Percentiles rank a stretch among this genome's conserved stretches.
phyloP scores from a whole-genome alignment of 2,888 invertebrate species.

The Adineta ricciae region DNA sequence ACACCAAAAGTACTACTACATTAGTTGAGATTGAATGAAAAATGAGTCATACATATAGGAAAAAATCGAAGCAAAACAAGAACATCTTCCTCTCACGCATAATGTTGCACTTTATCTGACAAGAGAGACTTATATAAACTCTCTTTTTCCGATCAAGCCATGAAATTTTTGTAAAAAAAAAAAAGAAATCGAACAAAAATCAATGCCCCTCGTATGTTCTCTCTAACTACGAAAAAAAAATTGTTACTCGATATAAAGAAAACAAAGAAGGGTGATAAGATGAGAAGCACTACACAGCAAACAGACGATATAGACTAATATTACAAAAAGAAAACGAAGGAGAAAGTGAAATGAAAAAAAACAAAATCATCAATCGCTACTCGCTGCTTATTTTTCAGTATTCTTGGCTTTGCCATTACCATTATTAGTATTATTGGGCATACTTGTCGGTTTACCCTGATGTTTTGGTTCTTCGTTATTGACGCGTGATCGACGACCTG shows the following conservation, averaged over 20 bases:
- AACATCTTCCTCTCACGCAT: neutral
- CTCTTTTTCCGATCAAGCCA: neutral
- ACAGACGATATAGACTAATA: neutral
- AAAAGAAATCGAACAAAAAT: neutral
- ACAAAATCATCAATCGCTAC: neutral
- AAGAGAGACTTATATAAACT: neutral
- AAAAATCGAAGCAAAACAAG: neutral
- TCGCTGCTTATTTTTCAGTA: neutral
- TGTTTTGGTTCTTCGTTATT: neutral
- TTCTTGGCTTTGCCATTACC: neutral
- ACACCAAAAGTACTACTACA: neutral
- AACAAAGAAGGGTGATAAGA: neutral
- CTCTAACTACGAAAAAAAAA: neutral
- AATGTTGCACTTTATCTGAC: conserved; percentile 13
- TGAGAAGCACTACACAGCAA: conserved; percentile 12
- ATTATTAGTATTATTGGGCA: neutral
- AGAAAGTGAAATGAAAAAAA: too few relatives aligned
- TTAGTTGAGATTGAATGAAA: conserved; percentile 10
- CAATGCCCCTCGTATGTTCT: neutral
- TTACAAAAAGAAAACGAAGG: neutral
- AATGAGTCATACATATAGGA: neutral
- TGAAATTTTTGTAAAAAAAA: neutral
- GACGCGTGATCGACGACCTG: neutral
- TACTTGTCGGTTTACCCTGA: neutral
- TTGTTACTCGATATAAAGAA: neutral